Percentiles rank a stretch among this genome's conserved stretches.
These are phyloP conservation scores for Phenganax stokvisi DNA, from an alignment of 92 coral and sea anemone species.

Conservation along the genomic window DNA sequence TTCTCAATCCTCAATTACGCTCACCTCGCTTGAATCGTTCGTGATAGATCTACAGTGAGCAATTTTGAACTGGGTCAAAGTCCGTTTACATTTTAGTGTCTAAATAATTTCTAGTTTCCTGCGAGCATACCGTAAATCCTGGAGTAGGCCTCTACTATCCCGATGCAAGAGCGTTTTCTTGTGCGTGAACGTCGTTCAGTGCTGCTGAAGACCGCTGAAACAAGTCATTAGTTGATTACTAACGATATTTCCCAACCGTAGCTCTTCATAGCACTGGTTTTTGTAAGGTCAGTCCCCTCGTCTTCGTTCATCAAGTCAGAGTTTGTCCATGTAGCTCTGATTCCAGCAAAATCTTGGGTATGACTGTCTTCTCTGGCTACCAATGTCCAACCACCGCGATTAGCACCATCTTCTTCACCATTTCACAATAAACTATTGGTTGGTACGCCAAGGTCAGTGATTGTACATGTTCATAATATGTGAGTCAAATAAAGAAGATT, in stretches of 20 bases:
- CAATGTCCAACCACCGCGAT: conserved; percentile 91
- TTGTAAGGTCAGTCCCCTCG: conserved; percentile 74
- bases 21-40: no score
- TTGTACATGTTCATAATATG: neutral
- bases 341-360: conserved; percentile 88
- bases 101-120: no score
- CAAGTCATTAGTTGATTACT: conserved; percentile 68
- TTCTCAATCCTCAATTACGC: no score
- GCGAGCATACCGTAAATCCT: no score
- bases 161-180: conserved; percentile 17
- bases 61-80: no score
- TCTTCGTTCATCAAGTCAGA: conserved; percentile 73
- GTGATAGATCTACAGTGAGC: no score
- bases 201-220: conserved; percentile 80
- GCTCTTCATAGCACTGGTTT: conserved; percentile 85
- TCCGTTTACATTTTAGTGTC: no score
- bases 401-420: conserved; percentile 50
- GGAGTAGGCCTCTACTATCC: no score
- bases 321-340: conserved; percentile 86
- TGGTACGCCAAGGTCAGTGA: neutral
- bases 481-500: no score
- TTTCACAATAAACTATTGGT: conserved; percentile 75
- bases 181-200: conserved; percentile 94
- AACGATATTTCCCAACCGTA: conserved; percentile 76
- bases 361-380: conserved; percentile 84